Base-by-base conservation (phyloP, 2,888 invertebrate genomes). In the Clostera curtula region DNA sequence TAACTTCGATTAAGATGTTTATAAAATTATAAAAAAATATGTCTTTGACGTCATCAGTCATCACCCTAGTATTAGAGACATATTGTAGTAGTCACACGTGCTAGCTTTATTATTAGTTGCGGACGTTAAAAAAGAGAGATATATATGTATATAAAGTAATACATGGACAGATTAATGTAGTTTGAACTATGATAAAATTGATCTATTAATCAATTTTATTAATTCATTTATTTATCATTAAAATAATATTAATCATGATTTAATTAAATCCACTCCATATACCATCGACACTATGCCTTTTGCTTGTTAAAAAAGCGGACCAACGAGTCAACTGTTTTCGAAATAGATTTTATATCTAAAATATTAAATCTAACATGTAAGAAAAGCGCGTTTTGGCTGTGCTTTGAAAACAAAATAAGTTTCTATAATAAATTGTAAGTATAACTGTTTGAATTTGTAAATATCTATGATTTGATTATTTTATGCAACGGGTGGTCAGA, bases 271-370 rank as follows among this genome's bases (percentile, higher is more conserved):
- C 34, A 34, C 48, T 38, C 36, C 31, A 47, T 39, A 52, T 40
- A 53, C 49, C 59, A 61, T 65, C 59, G 49, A 63, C 42, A 56
- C 46, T 63, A 59, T 61, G 77, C 79, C 76, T 80, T 74, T 77
- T 72, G 77, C 80, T 80, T 77, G 56, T 59, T 68, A 67, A 66
- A 59, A 60, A 45, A 64, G 76, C 62, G 82, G 82, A 83, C 82
- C 82, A 83, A 80, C 25, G 75, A 65, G 74, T 76, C 77, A 73
- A 73, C 67, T 69, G 64, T 77, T 74, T 71, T 69, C 57, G 56
- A 64, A 61, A 57, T 71, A 70, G 64, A 58, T 65, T 69, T 73
- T 73, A 63, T 70, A 65, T 58, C 39, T 47, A 61, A 60, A 64
- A 51, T 48, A 56, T 58, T 53, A 54, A 57, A 56, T 40, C 43